phyloP scores from a whole-genome alignment of 2,888 invertebrate species.

The Melitaea athalia region DNA sequence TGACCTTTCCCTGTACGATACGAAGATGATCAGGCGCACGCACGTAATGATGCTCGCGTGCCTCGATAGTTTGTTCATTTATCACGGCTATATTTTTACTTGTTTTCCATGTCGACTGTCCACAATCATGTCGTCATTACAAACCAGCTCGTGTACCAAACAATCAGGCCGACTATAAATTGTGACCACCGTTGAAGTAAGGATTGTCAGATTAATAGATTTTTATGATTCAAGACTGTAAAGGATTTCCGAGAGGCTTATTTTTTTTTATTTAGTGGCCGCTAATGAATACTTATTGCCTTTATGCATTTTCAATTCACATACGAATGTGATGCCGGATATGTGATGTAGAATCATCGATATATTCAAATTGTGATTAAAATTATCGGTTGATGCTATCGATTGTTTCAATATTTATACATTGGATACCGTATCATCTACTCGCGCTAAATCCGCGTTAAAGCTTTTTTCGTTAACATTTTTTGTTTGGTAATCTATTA shows the following conservation, averaged over 20 bases:
- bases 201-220: slow-evolving; percentile 68
- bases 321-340: slow-evolving; percentile 38
- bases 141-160: slow-evolving; percentile 62
- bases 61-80: slow-evolving; percentile 63
- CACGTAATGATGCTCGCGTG: slow-evolving; percentile 70
- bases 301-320: slow-evolving; percentile 40
- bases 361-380: slow-evolving; percentile 45
- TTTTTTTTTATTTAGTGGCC: slow-evolving; percentile 40
- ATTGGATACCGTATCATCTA: slow-evolving; percentile 65
- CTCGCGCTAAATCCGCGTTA: slow-evolving; percentile 76
- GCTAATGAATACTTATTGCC: slow-evolving; percentile 46
- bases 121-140: slow-evolving; percentile 80
- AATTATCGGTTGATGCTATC: slow-evolving; percentile 52
- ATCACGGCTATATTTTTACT: slow-evolving; percentile 76
- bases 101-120: slow-evolving; percentile 75
- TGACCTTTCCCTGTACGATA: slow-evolving; percentile 45
- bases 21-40: slow-evolving; percentile 48
- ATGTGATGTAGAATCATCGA: slow-evolving; percentile 42
- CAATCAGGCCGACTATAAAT: slow-evolving; percentile 75
- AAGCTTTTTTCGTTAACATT: slow-evolving; percentile 62
- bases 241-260: slow-evolving; percentile 47
- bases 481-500: slow-evolving; percentile 77
- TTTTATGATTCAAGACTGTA: slow-evolving; percentile 62
- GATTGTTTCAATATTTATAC: slow-evolving; percentile 69
- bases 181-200: slow-evolving; percentile 74